phyloP scores from a whole-genome alignment of 2,113 vertebrate genomes.

The Eurystomus gularis region DNA sequence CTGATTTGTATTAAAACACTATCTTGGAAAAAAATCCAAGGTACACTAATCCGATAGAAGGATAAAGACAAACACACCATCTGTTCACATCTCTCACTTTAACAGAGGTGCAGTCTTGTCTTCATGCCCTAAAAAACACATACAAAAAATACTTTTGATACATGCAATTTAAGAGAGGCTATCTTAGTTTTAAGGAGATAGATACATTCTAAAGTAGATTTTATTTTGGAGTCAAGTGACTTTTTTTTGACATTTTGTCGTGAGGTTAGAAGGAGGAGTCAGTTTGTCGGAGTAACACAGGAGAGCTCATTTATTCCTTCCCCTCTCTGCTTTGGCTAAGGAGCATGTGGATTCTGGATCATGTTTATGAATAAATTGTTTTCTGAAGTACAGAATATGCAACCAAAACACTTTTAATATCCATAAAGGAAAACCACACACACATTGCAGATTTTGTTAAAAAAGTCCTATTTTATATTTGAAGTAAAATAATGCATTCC shows the following conservation, averaged over 20 bases:
- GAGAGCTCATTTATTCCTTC: neutral
- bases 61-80: constrained; percentile 70
- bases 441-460: neutral
- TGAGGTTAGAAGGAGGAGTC: neutral
- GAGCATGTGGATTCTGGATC: neutral
- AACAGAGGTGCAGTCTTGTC: constrained; percentile 10
- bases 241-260: neutral
- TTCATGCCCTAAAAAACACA: neutral
- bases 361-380: neutral
- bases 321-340: neutral
- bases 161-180: neutral
- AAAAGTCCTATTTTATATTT: neutral
- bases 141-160: neutral
- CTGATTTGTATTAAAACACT: constrained; percentile 73
- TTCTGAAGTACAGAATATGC: neutral
- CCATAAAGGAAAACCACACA: neutral
- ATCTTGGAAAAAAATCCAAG: constrained; percentile 66
- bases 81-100: constrained; percentile 64
- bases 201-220: neutral
- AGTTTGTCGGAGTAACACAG: neutral
- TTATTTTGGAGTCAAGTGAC: neutral
- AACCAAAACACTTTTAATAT: neutral
- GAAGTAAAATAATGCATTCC: neutral
- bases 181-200: neutral
- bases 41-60: constrained; percentile 72